Evolutionary conservation across 2,113 vertebrate species (phyloP), one percentile per base, ranked within the genome.

Genomic region (Percina caprodes): DNA sequence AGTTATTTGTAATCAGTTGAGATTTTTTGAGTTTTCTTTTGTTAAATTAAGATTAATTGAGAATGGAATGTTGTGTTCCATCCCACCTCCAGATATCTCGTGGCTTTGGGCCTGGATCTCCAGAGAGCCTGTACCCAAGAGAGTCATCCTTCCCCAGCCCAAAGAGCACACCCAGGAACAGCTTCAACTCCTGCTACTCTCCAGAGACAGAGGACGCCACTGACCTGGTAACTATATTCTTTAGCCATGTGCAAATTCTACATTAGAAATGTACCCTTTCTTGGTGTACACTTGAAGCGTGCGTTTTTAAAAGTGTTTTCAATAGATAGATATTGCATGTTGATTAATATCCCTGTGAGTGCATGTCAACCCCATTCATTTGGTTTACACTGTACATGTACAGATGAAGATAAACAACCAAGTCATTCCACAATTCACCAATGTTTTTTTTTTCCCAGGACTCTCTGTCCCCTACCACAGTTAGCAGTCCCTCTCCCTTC

Each of bases 401-500:
- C 21, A 56, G 21, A 55, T 23, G 12, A 18, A 67, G 21, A 14
- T 2, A 54, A 9, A 23, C 52, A 21, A 30, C 30, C 30, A 23
- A 18, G 15, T 33, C 26, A 62, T 69, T 56, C 18, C 10, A 45
- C 26, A 23, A 10, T 39, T 3, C 56, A 6, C 6, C 14, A 1
- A 46, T 67, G 45, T 58, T 30, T 77, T 58, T 30, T 75, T 55
- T 19, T 71, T 54, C 33, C 30, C 54, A 97, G 97, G 97, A 97
- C 72, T 95, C 93, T 45, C 94, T 96, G 13, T 95, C 93, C 70
- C 96, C 96, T 13, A 94, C 94, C 68, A 92, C 91, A 33, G 68
- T 96, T 13, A 96, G 95, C 60, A 97, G 95, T 65, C 96, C 97
- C 30, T 92, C 94, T 2, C 92, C 95, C 8, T 92, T 92, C 60